Percentiles rank a stretch among this genome's conserved stretches.
Conservation (phyloP, 2,888 invertebrate species). For the Synergus gifuensis region DNA sequence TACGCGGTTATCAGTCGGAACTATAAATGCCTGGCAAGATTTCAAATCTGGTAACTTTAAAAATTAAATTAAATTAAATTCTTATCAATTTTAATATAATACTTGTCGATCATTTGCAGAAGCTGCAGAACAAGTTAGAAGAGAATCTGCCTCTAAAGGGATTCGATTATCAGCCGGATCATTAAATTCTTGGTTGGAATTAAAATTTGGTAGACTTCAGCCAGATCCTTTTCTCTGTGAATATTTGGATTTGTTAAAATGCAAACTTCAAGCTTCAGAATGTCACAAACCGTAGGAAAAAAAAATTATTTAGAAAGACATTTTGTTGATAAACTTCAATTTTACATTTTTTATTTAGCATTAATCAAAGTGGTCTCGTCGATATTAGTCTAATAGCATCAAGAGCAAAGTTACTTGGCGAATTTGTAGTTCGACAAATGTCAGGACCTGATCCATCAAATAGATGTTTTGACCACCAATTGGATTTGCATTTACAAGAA, state of each 20-base stretch:
- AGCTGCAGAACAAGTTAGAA: slow-evolving; percentile 47
- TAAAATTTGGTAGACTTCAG: slow-evolving; percentile 66
- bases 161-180: slow-evolving; percentile 55
- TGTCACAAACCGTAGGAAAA: slow-evolving; percentile 22
- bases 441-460: slow-evolving; percentile 62
- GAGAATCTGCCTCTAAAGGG: slow-evolving; percentile 43
- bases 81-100: neutral
- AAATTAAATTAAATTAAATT: neutral
- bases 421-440: slow-evolving; percentile 72
- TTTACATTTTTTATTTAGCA: neutral
- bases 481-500: slow-evolving; percentile 69
- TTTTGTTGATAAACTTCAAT: neutral
- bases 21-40: neutral
- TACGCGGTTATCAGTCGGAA: neutral
- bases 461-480: slow-evolving; percentile 65
- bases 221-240: slow-evolving; percentile 63
- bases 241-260: slow-evolving; percentile 63
- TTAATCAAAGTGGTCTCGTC: slow-evolving; percentile 47
- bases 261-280: slow-evolving; percentile 60
- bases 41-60: slow-evolving; percentile 15
- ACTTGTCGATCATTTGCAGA: slow-evolving; percentile 35
- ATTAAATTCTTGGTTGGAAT: slow-evolving; percentile 55
- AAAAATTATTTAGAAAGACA: neutral
- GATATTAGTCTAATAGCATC: slow-evolving; percentile 59
- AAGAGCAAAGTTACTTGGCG: slow-evolving; percentile 66